Percentiles rank a stretch among this genome's conserved stretches.
phyloP scores from a whole-genome alignment of 2,113 vertebrate genomes.

The Notothenia coriiceps region DNA sequence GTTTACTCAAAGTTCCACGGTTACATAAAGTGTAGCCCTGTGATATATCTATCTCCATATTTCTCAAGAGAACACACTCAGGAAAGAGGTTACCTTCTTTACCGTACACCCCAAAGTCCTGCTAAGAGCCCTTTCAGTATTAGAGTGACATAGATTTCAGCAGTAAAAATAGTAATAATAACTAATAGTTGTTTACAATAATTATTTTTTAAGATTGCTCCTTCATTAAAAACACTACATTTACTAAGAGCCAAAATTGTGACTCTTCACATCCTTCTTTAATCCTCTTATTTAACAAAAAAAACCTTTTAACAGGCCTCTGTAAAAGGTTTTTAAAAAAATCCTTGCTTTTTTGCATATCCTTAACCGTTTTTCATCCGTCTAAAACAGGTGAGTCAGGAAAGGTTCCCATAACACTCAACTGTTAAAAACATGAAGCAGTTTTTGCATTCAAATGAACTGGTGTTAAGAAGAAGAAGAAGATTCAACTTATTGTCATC shows the following conservation, averaged over 20 bases:
- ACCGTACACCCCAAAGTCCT: neutral
- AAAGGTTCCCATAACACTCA: neutral
- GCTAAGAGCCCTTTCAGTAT: neutral
- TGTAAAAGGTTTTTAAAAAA: neutral
- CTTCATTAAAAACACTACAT: neutral
- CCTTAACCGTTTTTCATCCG: neutral
- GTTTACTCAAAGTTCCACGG: constrained; percentile 8
- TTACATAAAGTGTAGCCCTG: constrained; percentile 1
- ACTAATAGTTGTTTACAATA: neutral
- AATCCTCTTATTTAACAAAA: neutral
- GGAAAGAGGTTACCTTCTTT: constrained; percentile 4
- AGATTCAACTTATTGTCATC: too few species aligned
- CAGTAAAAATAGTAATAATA: neutral
- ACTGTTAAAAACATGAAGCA: neutral
- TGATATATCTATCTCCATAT: constrained; percentile 15
- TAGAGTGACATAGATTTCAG: neutral
- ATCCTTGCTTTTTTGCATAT: constrained; percentile 23
- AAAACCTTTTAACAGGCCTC: neutral
- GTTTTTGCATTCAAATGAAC: neutral
- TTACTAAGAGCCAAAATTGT: too few species aligned
- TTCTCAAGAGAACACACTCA: constrained; percentile 1
- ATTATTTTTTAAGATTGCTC: neutral
- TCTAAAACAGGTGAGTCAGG: constrained; percentile 38
- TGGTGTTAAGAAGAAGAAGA: too few species aligned
- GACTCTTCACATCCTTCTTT: neutral